Evolutionary conservation across 2,797 vertebrate species (phyloP).

Genomic region (Arvicola amphibius): DNA sequence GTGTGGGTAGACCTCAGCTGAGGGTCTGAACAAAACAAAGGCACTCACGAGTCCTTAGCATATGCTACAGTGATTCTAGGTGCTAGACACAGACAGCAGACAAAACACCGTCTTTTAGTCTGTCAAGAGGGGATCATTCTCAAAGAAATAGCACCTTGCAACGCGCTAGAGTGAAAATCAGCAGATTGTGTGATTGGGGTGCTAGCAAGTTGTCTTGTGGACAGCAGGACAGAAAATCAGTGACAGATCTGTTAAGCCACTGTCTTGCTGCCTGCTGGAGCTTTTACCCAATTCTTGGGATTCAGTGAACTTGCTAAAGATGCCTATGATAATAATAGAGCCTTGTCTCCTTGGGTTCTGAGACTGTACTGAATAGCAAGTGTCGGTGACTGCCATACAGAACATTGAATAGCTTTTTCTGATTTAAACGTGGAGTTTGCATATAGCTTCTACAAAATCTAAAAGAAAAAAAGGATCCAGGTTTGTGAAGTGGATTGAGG

Average conservation of each 20-base stretch:
- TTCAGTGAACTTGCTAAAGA: neutral
- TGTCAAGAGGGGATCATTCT: neutral
- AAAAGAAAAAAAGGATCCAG: neutral
- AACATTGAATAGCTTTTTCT: neutral
- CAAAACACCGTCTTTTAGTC: neutral
- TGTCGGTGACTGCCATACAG: neutral
- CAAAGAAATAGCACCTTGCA: neutral
- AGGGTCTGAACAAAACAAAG: neutral
- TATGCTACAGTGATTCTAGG: neutral
- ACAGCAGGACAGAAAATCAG: neutral
- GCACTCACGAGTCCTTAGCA: neutral
- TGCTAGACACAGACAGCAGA: neutral
- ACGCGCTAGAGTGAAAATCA: neutral
- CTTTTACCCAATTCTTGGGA: conserved; percentile 8
- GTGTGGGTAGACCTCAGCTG: neutral
- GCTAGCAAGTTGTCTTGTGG: neutral
- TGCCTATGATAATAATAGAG: neutral
- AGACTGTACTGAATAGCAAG: neutral
- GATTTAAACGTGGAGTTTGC: neutral
- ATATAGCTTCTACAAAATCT: neutral
- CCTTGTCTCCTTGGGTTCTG: neutral
- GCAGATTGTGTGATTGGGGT: neutral
- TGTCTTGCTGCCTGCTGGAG: neutral
- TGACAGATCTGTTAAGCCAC: neutral
- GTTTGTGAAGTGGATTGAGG: neutral